Evolutionary conservation across 2,888 invertebrate genomes (phyloP), one percentile per base, ranked within the genome.

Genomic region (Tenodera sinensis): DNA sequence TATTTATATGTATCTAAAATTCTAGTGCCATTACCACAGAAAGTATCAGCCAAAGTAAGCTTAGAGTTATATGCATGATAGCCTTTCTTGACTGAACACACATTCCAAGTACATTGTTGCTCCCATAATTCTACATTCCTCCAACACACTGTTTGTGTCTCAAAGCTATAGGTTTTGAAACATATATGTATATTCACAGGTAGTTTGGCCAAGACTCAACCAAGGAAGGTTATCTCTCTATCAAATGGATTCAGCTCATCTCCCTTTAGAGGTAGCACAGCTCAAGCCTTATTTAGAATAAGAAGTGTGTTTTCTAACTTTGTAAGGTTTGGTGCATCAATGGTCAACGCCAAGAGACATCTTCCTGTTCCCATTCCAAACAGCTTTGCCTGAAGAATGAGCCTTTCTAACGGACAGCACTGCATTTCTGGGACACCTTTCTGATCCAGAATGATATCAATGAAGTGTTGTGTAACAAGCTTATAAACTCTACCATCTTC

Each of bases 211-310:
- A 98, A 97, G 0, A 99, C 94, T 14, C 95, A 94, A 0, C 99
- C 99, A 91, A 99, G 93, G 93, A 96, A 97, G 0, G 98, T 98
- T 85, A 99, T 92, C 91, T 98, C 97, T 0, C 99, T 99, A 93
- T 99, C 98, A 20, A 88, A 82, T 2, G 15, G 81, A n/a, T 95
- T 94, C 0, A 92, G 92, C 30, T 93, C 92, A 0, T 94, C 95
- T 83, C 95, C 93, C 0, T 94, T 92, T 0, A 95, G 95, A 71
- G 95, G 95, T 89, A 96, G 95, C 14, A 99, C 92, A 0, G 97
- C 98, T 14, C 98, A 98, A n/a, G 96, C 94, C 96, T 97, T 92
- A 88, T 88, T n/a, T n/a, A n/a, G n/a, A n/a, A n/a, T n/a, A n/a
- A n/a, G n/a, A n/a, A n/a, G n/a, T n/a, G n/a, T n/a, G n/a, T n/a